A percentile compares a stretch with the other conserved stretches of the same genome.
Evolutionary conservation across 2,888 invertebrate genomes (phyloP).

Genomic region (Hypercompe scribonia): DNA sequence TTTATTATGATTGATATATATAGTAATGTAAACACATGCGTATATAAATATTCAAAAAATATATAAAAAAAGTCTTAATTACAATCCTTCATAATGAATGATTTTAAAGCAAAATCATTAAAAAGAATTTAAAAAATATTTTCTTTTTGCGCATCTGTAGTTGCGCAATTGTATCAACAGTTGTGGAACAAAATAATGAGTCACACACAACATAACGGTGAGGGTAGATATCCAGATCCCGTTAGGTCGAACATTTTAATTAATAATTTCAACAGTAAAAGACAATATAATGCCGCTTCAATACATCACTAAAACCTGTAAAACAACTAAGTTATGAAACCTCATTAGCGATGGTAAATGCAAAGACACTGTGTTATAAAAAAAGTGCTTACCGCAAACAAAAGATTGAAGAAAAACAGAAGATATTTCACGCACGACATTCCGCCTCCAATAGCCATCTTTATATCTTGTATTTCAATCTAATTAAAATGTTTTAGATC

Average conservation of each 20-base stretch:
- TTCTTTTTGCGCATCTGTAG: not conserved
- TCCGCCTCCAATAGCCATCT: slow-evolving; percentile 92
- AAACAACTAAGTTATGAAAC: not conserved
- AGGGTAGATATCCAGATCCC: slow-evolving; percentile 1
- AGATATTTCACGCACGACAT: slow-evolving; percentile 96
- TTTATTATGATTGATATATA: not conserved
- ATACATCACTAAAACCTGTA: not conserved
- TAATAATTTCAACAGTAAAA: not conserved
- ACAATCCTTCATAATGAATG: not conserved
- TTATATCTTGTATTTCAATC: slow-evolving; percentile 66
- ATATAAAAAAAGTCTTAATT: too few relatives aligned
- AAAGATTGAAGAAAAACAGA: slow-evolving; percentile 94
- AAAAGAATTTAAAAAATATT: not conserved
- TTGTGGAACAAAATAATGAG: slow-evolving; percentile 11
- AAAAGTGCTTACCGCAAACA: slow-evolving; percentile 92
- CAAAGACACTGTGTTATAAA: slow-evolving; percentile 32
- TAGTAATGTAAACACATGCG: too few relatives aligned
- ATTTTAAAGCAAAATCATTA: not conserved
- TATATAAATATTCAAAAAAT: too few relatives aligned
- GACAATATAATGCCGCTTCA: too few relatives aligned
- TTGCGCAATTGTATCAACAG: slow-evolving; percentile 11
- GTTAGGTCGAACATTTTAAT: not conserved
- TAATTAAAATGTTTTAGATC: slow-evolving; percentile 62
- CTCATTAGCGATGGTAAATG: slow-evolving; percentile 29
- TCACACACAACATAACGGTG: slow-evolving; percentile 12